These are phyloP conservation scores for Rafetus swinhoei DNA, from an alignment of 2,113 vertebrate genomes.

Conservation along the genomic window DNA sequence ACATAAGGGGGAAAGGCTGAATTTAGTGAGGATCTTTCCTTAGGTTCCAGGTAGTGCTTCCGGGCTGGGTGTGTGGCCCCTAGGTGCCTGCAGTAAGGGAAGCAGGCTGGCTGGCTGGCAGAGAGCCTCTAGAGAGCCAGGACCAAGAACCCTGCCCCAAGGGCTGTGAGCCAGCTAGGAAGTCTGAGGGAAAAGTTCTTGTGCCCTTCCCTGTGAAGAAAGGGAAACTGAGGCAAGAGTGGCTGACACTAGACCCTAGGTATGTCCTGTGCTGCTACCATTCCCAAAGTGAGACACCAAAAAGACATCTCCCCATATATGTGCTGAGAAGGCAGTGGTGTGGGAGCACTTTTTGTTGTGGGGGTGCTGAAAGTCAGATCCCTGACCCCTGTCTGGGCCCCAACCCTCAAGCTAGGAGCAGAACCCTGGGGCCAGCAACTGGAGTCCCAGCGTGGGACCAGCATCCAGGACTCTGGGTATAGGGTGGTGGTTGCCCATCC, in stretches of 20 bases:
- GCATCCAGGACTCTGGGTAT: too few species aligned
- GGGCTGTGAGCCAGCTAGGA: background rate
- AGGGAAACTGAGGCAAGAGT: background rate
- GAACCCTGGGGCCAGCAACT: too few species aligned
- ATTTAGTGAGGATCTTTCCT: accelerated
- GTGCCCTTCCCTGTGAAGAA: background rate
- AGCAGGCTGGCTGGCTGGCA: background rate
- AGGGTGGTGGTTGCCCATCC: too few species aligned
- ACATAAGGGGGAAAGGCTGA: background rate
- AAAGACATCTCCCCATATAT: background rate
- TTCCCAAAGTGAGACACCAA: background rate
- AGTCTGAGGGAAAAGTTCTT: too few species aligned
- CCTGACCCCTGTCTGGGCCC: too few species aligned
- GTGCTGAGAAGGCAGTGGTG: background rate
- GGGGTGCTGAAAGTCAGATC: too few species aligned
- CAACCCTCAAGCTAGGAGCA: too few species aligned
- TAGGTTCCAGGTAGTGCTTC: background rate
- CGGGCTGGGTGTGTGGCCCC: background rate
- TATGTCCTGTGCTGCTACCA: background rate
- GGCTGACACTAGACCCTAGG: background rate
- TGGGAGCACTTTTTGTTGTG: too few species aligned
- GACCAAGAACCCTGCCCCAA: accelerated
- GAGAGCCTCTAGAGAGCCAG: background rate
- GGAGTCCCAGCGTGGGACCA: too few species aligned
- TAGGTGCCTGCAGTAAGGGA: background rate